Evolutionary conservation across 2,113 vertebrate species (phyloP).

Genomic region (Bufo bufo): DNA sequence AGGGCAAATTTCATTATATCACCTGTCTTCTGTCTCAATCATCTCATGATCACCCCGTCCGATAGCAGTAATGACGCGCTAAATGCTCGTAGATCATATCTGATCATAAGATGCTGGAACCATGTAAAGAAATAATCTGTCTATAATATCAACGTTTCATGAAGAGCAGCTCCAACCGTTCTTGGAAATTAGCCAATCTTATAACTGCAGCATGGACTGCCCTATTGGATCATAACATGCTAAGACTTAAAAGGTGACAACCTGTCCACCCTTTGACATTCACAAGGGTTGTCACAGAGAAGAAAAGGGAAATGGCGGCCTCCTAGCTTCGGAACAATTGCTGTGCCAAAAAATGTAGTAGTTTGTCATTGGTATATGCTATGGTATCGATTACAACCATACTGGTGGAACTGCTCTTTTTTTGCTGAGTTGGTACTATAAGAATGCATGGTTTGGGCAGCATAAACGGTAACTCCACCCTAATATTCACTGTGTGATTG

Average conservation of each 20-base stretch:
- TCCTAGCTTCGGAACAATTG: neutral
- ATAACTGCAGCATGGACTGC: too few relatives aligned
- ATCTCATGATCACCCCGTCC: conserved; percentile 29
- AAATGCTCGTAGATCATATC: neutral
- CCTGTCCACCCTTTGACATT: neutral
- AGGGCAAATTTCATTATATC: conserved; percentile 35
- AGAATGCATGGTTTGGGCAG: conserved; percentile 17
- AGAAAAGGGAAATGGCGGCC: neutral
- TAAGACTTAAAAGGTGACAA: neutral
- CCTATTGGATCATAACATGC: neutral
- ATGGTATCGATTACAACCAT: neutral
- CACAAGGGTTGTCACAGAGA: neutral
- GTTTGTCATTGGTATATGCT: too few relatives aligned
- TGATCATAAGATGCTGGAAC: neutral
- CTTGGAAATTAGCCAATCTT: neutral
- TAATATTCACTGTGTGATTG: neutral
- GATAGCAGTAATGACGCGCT: neutral
- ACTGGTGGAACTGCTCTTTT: neutral
- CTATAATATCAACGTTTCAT: conserved; percentile 3
- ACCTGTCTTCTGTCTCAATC: conserved; percentile 41
- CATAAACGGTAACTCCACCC: conserved; percentile 1
- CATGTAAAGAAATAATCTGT: neutral
- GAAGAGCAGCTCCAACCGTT: neutral
- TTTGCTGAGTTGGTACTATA: neutral
- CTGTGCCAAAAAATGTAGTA: neutral